Percentiles rank a stretch among this genome's conserved stretches.
These are phyloP conservation scores for Caenorhabditis sp. DNA, from an alignment of 2,888 invertebrate genomes.

Conservation along the genomic window DNA sequence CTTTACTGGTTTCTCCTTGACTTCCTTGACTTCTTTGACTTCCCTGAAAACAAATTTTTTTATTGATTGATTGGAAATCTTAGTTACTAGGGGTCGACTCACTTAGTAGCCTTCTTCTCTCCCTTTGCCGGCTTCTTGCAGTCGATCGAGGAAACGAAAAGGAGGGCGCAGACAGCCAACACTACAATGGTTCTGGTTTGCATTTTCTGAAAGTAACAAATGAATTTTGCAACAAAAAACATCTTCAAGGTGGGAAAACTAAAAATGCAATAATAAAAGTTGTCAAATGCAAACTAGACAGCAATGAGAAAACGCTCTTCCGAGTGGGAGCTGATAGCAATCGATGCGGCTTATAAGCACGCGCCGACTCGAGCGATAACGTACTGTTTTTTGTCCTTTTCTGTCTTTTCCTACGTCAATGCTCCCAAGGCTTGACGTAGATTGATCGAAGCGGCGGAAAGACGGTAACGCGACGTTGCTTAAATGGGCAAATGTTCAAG, in stretches of 20 bases:
- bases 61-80: too few relatives aligned
- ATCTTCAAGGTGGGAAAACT: too few relatives aligned
- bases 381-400: slow-evolving; percentile 50
- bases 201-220: too few relatives aligned
- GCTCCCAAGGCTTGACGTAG: slow-evolving; percentile 27
- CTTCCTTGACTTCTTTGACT: slow-evolving; percentile 54
- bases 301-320: slow-evolving; percentile 7
- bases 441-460: too few relatives aligned
- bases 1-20: slow-evolving; percentile 18
- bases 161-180: slow-evolving; percentile 65
- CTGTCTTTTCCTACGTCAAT: slow-evolving; percentile 46
- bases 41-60: slow-evolving; percentile 35
- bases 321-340: slow-evolving; percentile 17
- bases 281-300: too few relatives aligned
- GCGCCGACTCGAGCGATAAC: slow-evolving; percentile 11
- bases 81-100: too few relatives aligned
- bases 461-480: slow-evolving; percentile 34
- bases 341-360: slow-evolving; percentile 53
- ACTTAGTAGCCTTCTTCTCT: slow-evolving; percentile 62
- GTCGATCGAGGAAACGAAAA: slow-evolving; percentile 68
- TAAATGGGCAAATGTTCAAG: not conserved
- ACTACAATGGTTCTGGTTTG: slow-evolving; percentile 59
- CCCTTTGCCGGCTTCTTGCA: slow-evolving; percentile 70
- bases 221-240: slow-evolving; percentile 45
- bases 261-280: too few relatives aligned